These are phyloP conservation scores for Ginglymostoma cirratum DNA, from an alignment of 2,113 vertebrate genomes.

Conservation along the genomic window DNA sequence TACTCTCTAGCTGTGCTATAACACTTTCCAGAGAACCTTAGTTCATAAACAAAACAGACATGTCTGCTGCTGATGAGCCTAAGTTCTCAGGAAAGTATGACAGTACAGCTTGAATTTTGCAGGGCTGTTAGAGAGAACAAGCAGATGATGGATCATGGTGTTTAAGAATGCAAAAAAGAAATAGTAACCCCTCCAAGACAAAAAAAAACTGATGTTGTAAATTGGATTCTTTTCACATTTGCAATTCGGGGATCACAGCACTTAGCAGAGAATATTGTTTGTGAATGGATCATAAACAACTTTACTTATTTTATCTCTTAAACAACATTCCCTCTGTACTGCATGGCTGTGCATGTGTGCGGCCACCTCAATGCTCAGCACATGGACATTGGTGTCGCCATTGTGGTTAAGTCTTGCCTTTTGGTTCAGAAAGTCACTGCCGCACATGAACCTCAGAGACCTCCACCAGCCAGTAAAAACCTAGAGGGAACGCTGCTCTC, in stretches of 20 bases:
- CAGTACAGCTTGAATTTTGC: slow-evolving; percentile 5
- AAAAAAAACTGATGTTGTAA: background rate
- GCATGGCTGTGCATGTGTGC: too few species aligned
- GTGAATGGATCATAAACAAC: background rate
- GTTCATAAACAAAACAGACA: slow-evolving; percentile 34
- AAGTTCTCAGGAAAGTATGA: slow-evolving; percentile 8
- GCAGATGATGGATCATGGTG: background rate
- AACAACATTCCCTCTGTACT: too few species aligned
- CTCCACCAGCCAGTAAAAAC: too few species aligned
- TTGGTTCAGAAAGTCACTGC: too few species aligned
- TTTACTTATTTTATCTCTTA: background rate
- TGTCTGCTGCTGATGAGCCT: slow-evolving; percentile 6
- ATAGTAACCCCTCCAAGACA: background rate
- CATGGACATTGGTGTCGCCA: too few species aligned
- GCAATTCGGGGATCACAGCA: background rate
- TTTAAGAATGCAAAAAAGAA: background rate
- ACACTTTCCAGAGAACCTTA: slow-evolving; percentile 30
- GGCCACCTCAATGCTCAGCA: too few species aligned
- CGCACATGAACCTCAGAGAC: too few species aligned
- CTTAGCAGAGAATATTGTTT: background rate
- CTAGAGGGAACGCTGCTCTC: too few species aligned
- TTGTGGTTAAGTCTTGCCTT: too few species aligned
- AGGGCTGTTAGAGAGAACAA: slow-evolving; percentile 9
- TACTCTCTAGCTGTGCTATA: slow-evolving; percentile 35
- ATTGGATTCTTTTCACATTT: background rate